Percentiles rank a stretch among this genome's conserved stretches.
Conservation (phyloP, 2,888 invertebrate genomes). For the Platycnemis pennipes region DNA sequence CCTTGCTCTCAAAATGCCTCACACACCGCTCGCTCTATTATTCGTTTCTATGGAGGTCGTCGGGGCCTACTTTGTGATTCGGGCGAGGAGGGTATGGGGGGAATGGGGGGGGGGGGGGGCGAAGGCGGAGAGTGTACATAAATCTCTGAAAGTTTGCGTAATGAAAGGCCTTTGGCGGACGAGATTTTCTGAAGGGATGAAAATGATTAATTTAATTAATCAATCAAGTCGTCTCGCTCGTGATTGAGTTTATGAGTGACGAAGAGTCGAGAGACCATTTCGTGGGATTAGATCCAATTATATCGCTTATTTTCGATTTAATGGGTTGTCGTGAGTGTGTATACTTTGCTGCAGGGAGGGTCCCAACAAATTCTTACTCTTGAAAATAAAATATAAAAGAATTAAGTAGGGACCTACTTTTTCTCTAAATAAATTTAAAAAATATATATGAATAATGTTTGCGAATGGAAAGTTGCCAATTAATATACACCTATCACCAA, state of each 20-base stretch:
- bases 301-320: neutral
- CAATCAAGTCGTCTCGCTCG: neutral
- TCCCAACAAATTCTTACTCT: too few relatives aligned
- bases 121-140: neutral
- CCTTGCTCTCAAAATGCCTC: neutral
- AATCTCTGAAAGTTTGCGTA: conserved; percentile 21
- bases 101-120: too few relatives aligned
- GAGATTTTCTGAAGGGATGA: neutral
- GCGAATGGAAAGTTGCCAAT: too few relatives aligned
- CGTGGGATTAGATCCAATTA: neutral
- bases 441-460: too few relatives aligned
- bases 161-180: neutral
- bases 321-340: neutral
- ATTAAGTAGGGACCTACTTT: too few relatives aligned
- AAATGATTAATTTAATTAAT: conserved; percentile 28
- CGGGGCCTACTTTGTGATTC: neutral
- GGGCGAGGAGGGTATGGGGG: neutral
- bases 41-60: neutral
- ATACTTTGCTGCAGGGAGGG: neutral
- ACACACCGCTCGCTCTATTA: conserved; percentile 13
- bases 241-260: neutral
- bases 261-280: neutral
- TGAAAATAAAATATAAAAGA: too few relatives aligned
- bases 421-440: too few relatives aligned
- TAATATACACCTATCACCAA: too few relatives aligned